A percentile compares a stretch with the other conserved stretches of the same genome.
These are phyloP conservation scores for Hymenopus coronatus DNA, from an alignment of 2,888 invertebrate genomes.

Conservation along the genomic window DNA sequence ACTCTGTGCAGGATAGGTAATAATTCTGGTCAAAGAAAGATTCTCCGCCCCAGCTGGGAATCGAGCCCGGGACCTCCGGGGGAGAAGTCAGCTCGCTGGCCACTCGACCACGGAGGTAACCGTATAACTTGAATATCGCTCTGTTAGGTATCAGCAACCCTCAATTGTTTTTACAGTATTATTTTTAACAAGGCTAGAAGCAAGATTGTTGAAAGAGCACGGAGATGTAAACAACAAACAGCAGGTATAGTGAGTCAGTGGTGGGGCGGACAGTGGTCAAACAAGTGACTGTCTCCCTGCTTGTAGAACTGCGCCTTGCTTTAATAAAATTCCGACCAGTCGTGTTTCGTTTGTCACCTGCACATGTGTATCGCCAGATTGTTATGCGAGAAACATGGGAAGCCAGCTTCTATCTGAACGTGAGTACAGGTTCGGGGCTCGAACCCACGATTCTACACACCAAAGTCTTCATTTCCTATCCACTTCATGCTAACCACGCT, in stretches of 20 bases:
- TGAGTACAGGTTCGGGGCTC: background rate
- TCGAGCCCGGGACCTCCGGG: too few species aligned
- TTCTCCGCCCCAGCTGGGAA: too few species aligned
- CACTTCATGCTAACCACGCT: too few species aligned
- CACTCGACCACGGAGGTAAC: too few species aligned
- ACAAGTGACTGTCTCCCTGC: background rate
- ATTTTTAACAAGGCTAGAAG: too few species aligned
- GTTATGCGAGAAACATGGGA: background rate
- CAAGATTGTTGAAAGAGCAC: background rate
- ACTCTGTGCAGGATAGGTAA: too few species aligned
- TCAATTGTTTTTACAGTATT: too few species aligned
- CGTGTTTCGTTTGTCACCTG: background rate
- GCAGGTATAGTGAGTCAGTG: background rate
- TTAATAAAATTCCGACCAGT: background rate
- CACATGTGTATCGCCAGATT: background rate
- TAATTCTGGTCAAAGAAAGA: too few species aligned
- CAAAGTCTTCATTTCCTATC: too few species aligned
- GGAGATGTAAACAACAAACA: background rate
- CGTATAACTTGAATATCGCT: too few species aligned
- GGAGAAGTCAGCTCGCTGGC: too few species aligned
- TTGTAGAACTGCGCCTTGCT: background rate
- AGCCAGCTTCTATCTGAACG: background rate
- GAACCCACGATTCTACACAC: background rate
- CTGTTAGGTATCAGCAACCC: too few species aligned
- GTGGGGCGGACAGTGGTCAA: background rate